These are phyloP conservation scores for Anastrepha obliqua DNA, from an alignment of 1,140 invertebrate genomes.

Conservation along the genomic window DNA sequence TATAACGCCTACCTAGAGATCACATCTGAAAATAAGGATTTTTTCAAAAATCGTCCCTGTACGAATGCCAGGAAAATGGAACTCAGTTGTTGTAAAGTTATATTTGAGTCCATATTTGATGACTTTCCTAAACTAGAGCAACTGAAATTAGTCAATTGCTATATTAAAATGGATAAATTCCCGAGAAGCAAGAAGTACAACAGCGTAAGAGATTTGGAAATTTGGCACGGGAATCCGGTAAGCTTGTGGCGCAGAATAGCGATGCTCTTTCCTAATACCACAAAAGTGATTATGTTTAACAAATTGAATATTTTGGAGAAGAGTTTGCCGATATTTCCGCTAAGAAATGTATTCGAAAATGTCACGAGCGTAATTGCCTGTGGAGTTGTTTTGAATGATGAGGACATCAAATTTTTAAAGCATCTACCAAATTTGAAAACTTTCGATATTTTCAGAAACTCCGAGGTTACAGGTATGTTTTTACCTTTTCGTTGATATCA, in stretches of 20 bases:
- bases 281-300: neutral
- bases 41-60: neutral
- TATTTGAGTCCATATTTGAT: neutral
- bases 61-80: neutral
- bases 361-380: neutral
- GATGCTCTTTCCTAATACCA: neutral
- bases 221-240: neutral
- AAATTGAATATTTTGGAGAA: neutral
- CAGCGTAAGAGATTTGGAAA: neutral
- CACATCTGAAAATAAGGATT: neutral
- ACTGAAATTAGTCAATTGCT: neutral
- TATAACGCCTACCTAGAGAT: conserved; percentile 18
- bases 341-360: neutral
- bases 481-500: too few relatives aligned
- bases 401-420: neutral
- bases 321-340: neutral
- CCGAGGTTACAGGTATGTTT: neutral
- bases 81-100: neutral
- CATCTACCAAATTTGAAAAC: neutral
- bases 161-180: neutral
- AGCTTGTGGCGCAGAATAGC: neutral
- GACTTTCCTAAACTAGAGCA: neutral
- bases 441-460: neutral
- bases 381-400: neutral
- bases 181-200: neutral